Percentiles rank a stretch among this genome's conserved stretches.
Evolutionary conservation across 2,113 vertebrate species (phyloP).

Genomic region (Hydrolagus affinis): DNA sequence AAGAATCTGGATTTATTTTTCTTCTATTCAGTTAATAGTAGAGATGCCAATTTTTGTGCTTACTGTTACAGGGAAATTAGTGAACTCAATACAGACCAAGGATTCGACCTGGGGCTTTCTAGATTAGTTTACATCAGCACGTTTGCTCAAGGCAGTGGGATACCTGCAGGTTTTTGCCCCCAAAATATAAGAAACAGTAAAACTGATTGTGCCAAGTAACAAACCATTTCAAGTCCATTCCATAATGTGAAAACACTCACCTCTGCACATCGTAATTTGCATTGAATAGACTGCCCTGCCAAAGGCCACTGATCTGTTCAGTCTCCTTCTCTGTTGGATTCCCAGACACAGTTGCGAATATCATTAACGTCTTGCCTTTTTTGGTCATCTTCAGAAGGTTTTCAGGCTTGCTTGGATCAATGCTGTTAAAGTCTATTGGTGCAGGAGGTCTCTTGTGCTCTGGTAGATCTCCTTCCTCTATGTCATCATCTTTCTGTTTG

Average conservation of each 20-base stretch:
- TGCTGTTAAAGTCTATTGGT: slow-evolving; percentile 80
- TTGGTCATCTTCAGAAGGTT: slow-evolving; percentile 85
- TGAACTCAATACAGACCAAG: too few species aligned
- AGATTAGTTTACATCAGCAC: too few species aligned
- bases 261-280: slow-evolving; percentile 92
- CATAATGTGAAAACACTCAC: slow-evolving; percentile 45
- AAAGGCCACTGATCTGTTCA: slow-evolving; percentile 82
- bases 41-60: too few species aligned
- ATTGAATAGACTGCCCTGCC: slow-evolving; percentile 95
- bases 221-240: too few species aligned
- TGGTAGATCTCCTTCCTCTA: slow-evolving; percentile 89
- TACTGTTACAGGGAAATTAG: too few species aligned
- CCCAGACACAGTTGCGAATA: slow-evolving; percentile 84
- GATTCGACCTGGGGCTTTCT: too few species aligned
- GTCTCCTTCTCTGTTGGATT: slow-evolving; percentile 87
- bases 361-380: slow-evolving; percentile 91
- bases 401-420: slow-evolving; percentile 82
- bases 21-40: too few species aligned
- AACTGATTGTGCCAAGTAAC: neutral
- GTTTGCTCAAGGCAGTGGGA: too few species aligned
- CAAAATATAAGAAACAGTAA: neutral
- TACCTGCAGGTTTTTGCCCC: too few species aligned
- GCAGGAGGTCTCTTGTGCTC: slow-evolving; percentile 81
- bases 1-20: too few species aligned
- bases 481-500: slow-evolving; percentile 83